phyloP scores from a whole-genome alignment of 2,113 vertebrate species.

The Caracal caracal region DNA sequence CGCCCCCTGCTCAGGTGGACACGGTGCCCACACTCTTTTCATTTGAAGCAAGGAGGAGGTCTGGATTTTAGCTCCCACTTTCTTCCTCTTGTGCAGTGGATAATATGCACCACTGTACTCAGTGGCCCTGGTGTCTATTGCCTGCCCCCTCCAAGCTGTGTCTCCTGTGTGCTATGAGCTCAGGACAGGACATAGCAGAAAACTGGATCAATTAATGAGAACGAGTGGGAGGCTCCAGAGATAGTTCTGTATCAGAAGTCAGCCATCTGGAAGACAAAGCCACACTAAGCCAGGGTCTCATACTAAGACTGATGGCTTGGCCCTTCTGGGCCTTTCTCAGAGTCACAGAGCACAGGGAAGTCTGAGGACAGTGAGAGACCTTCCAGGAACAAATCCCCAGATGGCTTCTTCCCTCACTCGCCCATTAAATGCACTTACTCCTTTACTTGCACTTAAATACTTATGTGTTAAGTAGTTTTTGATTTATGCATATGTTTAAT shows the following conservation, averaged over 20 bases:
- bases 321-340: neutral
- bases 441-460: constrained; percentile 50
- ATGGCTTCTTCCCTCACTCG: neutral
- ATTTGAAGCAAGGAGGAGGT: neutral
- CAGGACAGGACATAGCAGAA: neutral
- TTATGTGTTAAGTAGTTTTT: constrained; percentile 56
- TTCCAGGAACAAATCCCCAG: constrained; percentile 35
- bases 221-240: neutral
- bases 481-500: constrained; percentile 62
- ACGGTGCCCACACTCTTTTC: neutral
- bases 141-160: neutral
- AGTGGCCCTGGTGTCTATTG: too few species aligned
- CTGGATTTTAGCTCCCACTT: neutral
- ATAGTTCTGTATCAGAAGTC: neutral
- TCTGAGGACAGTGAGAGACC: neutral
- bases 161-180: neutral
- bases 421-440: constrained; percentile 53
- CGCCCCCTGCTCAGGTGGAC: neutral
- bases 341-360: neutral
- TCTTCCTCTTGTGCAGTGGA: neutral
- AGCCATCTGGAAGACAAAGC: constrained; percentile 26
- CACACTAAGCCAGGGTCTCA: neutral
- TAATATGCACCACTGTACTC: neutral
- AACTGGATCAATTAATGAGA: neutral
- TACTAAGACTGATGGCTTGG: neutral